Base-by-base conservation (phyloP, 2,797 vertebrate species). In the Galaxias olidus region DNA sequence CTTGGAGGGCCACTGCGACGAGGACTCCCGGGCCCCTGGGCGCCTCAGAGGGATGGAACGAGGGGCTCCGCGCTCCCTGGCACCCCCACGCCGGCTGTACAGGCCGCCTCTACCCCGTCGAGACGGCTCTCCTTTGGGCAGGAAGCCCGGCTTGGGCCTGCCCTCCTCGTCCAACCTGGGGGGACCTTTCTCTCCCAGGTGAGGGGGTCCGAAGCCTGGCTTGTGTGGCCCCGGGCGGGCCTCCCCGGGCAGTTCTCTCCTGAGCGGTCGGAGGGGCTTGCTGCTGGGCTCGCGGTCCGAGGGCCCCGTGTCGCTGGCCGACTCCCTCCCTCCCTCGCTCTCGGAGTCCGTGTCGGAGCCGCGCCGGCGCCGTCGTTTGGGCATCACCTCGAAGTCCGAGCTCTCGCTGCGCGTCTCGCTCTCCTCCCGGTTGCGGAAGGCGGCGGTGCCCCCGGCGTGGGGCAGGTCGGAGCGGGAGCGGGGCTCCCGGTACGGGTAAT, bases 401-500 rank as follows among this genome's bases (percentile, higher is more conserved):
- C 97, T 99, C 85, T 99, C 98, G 1, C 98, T 99, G n/a, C 96
- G 95, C 0, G 97, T 99, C 84, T 99, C 97, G 0, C 97, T 99
- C 81, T 98, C 98, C 73, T 99, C 98, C 46, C 98, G 88, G 71
- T 95, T 96, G 47, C 96, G 93, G 53, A 93, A 94, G 49, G 92
- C 91, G 18, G 82, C 75, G 2, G 87, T 75, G 0, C 92, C 95
- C 0, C 92, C 83, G 47, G 85, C 88, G 7, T 76, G 77, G 14
- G 87, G 83, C 5, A 93, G 82, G 69, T 99, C 96, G 0, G 90
- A 75, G 46, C 96, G 94, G 1, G 94, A 92, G 17, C 96, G 94
- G 13, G 88, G 89, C 79, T 99, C 98, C 84, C 97, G 85, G 75
- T 94, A 98, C 30, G 93, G 92, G 51, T 94, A 98, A 19, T 99